These are phyloP conservation scores for Acyrthosiphon pisum DNA, from an alignment of 1,140 invertebrate genomes.

Conservation along the genomic window DNA sequence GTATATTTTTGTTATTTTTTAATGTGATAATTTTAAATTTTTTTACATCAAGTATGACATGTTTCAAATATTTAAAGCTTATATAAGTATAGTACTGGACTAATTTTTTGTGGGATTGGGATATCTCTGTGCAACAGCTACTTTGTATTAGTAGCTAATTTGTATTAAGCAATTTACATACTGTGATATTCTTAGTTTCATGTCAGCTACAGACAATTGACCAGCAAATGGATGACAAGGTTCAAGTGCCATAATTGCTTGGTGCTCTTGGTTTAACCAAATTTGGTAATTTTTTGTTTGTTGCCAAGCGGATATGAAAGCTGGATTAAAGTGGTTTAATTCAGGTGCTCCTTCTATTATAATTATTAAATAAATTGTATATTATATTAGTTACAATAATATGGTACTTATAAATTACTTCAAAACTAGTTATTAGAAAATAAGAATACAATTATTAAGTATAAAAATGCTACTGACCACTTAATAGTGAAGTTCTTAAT, in stretches of 20 bases:
- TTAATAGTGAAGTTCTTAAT: conserved; percentile 78
- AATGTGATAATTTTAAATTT: too few relatives aligned
- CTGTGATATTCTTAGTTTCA: conserved; percentile 91
- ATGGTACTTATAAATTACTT: not conserved
- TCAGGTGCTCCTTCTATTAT: conserved; percentile 75
- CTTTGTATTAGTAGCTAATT: too few relatives aligned
- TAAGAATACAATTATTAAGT: not conserved
- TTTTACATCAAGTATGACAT: too few relatives aligned
- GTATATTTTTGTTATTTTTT: too few relatives aligned
- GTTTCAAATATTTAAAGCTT: too few relatives aligned
- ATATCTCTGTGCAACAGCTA: too few relatives aligned
- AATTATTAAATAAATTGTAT: not conserved
- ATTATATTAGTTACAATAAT: not conserved
- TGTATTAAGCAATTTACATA: conserved; percentile 66
- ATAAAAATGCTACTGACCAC: conserved; percentile 18
- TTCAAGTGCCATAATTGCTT: conserved; percentile 73
- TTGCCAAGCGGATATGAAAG: conserved; percentile 86
- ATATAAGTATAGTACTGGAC: too few relatives aligned
- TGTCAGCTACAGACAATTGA: conserved; percentile 90
- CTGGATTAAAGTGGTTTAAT: conserved; percentile 86
- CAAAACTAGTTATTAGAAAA: not conserved
- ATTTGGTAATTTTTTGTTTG: conserved; percentile 86
- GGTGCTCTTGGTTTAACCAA: conserved; percentile 74
- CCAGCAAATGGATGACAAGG: conserved; percentile 91
- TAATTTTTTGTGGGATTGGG: too few relatives aligned